These are phyloP conservation scores for Acanthisitta chloris DNA, from an alignment of 2,113 vertebrate genomes.

Conservation along the genomic window DNA sequence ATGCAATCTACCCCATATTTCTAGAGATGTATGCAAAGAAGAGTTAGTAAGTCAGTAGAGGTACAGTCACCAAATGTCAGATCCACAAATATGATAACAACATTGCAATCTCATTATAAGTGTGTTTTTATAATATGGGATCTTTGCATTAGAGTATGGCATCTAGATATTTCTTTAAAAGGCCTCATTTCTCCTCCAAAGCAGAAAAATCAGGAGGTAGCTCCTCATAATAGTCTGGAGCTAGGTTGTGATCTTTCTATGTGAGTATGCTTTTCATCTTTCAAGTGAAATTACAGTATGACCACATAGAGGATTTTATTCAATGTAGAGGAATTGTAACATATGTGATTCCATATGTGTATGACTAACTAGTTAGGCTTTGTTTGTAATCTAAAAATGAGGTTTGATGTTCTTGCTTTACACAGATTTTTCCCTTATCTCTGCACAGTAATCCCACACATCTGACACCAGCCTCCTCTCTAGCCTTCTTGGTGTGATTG, in stretches of 20 bases:
- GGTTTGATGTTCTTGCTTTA: neutral
- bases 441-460: neutral
- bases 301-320: neutral
- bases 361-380: neutral
- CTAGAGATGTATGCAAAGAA: neutral
- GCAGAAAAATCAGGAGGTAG: neutral
- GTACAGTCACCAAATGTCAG: neutral
- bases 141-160: neutral
- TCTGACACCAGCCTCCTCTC: neutral
- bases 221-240: neutral
- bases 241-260: neutral
- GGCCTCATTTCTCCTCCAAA: neutral
- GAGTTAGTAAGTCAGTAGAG: neutral
- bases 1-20: neutral
- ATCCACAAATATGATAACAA: neutral
- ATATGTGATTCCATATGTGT: neutral
- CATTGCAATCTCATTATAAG: neutral
- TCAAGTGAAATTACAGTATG: neutral
- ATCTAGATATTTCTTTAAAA: neutral
- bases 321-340: neutral
- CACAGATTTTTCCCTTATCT: rapidly evolving
- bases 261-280: neutral
- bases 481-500: no score
- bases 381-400: neutral
- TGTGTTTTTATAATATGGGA: neutral